Percentiles rank a stretch among this genome's conserved stretches.
Conservation (phyloP, 64 coral and sea anemone genomes). For the Catalaphyllia jardinei region DNA sequence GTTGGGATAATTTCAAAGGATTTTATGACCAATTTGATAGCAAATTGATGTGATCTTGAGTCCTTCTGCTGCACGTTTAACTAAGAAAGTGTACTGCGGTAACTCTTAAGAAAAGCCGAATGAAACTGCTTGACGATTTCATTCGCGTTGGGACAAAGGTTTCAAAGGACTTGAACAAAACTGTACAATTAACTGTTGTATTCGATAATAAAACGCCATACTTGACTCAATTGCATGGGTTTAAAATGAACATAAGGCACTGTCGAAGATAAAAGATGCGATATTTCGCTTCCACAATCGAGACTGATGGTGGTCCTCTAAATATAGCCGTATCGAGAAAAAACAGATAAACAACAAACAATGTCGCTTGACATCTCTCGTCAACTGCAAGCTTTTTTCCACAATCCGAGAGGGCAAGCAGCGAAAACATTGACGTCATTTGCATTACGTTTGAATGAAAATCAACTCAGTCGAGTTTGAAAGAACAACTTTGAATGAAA, state of each 20-base stretch:
- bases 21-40: neutral
- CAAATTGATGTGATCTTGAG: neutral
- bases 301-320: conserved; percentile 35
- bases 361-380: conserved; percentile 22
- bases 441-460: conserved; percentile 22
- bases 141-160: neutral
- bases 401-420: neutral
- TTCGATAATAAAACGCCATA: neutral
- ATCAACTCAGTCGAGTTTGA: neutral
- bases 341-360: conserved; percentile 44
- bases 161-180: neutral
- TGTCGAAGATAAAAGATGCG: neutral
- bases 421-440: neutral
- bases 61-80: neutral
- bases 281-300: conserved; percentile 6
- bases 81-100: neutral
- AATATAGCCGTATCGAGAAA: conserved; percentile 33
- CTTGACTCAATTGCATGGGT: neutral
- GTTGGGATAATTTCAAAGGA: too few species aligned
- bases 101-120: neutral
- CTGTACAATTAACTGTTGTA: conserved; percentile 23
- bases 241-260: neutral
- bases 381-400: neutral
- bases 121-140: neutral
- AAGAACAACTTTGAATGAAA: neutral